Evolutionary conservation across 2,888 invertebrate genomes (phyloP).

Genomic region (Pollenia labialis): DNA sequence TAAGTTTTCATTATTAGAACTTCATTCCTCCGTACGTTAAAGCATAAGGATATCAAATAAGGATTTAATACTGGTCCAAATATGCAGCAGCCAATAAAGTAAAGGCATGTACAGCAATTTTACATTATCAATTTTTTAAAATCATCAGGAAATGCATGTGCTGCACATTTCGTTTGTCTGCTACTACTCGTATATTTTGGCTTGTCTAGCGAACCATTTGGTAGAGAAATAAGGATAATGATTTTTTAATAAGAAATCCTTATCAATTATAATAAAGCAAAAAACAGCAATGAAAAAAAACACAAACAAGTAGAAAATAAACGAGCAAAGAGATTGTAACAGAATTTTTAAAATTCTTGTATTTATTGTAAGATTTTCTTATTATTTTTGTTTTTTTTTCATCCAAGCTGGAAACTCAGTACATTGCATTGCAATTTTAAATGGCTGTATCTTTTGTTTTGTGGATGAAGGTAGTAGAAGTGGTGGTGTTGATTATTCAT

Average conservation of each 20-base stretch:
- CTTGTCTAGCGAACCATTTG: slow-evolving; percentile 9
- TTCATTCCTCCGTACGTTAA: not conserved
- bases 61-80: slow-evolving; percentile 31
- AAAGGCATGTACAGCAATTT: not conserved
- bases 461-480: too few species aligned
- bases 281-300: not conserved
- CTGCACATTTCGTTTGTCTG: slow-evolving; percentile 46
- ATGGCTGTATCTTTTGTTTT: slow-evolving; percentile 7
- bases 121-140: slow-evolving; percentile 22
- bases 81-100: not conserved
- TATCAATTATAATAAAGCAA: slow-evolving; percentile 51
- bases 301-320: not conserved
- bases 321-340: not conserved
- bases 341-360: slow-evolving; percentile 32
- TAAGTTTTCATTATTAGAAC: slow-evolving; percentile 57
- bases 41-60: slow-evolving; percentile 17
- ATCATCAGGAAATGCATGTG: slow-evolving; percentile 56
- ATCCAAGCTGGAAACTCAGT: slow-evolving; percentile 6
- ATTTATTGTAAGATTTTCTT: slow-evolving; percentile 7
- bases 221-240: slow-evolving; percentile 51
- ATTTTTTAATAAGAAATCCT: slow-evolving; percentile 65
- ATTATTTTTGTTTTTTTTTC: not conserved
- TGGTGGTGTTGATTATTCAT: slow-evolving; percentile 24
- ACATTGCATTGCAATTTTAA: slow-evolving; percentile 26
- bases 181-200: not conserved